phyloP scores from a whole-genome alignment of 92 coral and sea anemone genomes.

The Palythoa caribaeorum region DNA sequence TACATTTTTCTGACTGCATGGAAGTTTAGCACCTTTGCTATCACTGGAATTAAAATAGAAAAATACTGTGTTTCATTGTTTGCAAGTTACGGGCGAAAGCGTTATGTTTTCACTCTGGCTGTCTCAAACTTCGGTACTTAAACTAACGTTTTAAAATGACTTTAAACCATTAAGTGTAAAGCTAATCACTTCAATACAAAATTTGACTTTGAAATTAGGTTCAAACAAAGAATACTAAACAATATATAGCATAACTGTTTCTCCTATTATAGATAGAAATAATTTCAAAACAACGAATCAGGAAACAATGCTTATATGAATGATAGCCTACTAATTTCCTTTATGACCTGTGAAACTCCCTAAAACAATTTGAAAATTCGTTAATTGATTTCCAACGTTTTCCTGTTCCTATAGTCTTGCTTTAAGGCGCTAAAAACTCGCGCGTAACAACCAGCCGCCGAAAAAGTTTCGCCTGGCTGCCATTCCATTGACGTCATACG shows the following conservation, averaged over 20 bases:
- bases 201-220: neutral
- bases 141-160: neutral
- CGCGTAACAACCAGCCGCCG: neutral
- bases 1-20: neutral
- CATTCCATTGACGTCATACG: slow-evolving; percentile 21
- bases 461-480: neutral
- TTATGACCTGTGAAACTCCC: slow-evolving; percentile 22
- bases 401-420: slow-evolving; percentile 22
- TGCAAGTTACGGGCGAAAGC: neutral
- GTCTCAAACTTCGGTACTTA: neutral
- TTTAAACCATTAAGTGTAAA: neutral
- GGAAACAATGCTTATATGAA: slow-evolving; percentile 3
- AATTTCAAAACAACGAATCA: slow-evolving; percentile 11
- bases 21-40: neutral
- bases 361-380: slow-evolving; percentile 18
- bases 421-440: slow-evolving; percentile 2
- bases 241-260: neutral
- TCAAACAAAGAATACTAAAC: neutral
- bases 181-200: neutral
- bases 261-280: neutral
- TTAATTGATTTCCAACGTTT: slow-evolving; percentile 26
- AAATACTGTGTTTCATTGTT: neutral
- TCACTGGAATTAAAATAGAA: slow-evolving; percentile 8
- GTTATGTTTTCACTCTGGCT: neutral
- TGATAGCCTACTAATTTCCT: neutral